Evolutionary conservation across 2,888 invertebrate genomes (phyloP).

Genomic region (Eubasilissa splendida): DNA sequence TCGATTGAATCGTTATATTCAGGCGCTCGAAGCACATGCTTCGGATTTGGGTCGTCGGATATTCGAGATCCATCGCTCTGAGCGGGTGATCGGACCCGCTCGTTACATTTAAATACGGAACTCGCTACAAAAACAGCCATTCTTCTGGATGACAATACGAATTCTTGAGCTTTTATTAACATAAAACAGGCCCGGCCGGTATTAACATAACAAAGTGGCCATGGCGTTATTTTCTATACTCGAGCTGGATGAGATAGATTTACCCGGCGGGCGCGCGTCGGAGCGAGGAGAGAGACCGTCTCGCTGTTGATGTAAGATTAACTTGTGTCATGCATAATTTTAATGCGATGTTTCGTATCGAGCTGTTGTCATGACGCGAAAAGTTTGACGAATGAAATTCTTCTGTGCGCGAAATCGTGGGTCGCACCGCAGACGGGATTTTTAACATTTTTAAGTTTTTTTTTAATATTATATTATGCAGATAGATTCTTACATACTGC

Average conservation of each 20-base stretch:
- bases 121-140: constrained; percentile 49
- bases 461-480: too few species aligned
- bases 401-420: not conserved
- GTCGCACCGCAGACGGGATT: too few species aligned
- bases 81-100: constrained; percentile 13
- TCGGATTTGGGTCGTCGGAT: not conserved
- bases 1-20: too few species aligned
- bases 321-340: constrained; percentile 21
- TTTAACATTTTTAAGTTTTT: too few species aligned
- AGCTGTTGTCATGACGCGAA: constrained; percentile 6
- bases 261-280: not conserved
- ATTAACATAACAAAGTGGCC: constrained; percentile 45
- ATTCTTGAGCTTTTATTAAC: constrained; percentile 55
- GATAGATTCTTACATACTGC: too few species aligned
- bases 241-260: not conserved
- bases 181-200: constrained; percentile 41
- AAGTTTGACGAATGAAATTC: not conserved
- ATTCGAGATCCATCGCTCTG: not conserved
- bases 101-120: constrained; percentile 35
- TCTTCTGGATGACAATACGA: constrained; percentile 57
- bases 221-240: constrained; percentile 6
- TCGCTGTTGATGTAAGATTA: constrained; percentile 14
- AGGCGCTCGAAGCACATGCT: too few species aligned
- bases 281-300: constrained; percentile 7
- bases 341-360: constrained; percentile 6